These are phyloP conservation scores for Galleria mellonella DNA, from an alignment of 1,140 invertebrate species.

Conservation along the genomic window DNA sequence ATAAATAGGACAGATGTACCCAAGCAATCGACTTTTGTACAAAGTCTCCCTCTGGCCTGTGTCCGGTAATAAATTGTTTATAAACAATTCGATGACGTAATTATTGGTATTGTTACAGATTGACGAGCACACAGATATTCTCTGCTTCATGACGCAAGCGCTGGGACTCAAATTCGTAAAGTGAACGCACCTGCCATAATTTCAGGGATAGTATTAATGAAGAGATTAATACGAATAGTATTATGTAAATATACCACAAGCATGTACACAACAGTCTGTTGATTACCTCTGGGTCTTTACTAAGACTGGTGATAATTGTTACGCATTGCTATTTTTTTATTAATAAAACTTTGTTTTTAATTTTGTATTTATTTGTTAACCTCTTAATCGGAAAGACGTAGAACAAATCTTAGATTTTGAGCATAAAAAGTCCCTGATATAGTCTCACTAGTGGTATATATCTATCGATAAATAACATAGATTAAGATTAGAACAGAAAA, in stretches of 20 bases:
- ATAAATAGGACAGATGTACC: too few species aligned
- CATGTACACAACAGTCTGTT: constrained; percentile 42
- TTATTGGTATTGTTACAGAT: constrained; percentile 79
- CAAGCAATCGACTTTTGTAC: too few species aligned
- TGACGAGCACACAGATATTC: constrained; percentile 90
- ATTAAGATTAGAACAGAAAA: too few species aligned
- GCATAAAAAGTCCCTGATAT: too few species aligned
- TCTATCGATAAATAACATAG: too few species aligned
- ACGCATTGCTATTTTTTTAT: constrained; percentile 65
- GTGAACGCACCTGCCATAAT: constrained; percentile 41
- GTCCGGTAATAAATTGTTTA: too few species aligned
- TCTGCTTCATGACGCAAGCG: constrained; percentile 89
- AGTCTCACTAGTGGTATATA: too few species aligned
- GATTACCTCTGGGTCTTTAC: constrained; percentile 52
- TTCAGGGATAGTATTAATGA: constrained; percentile 31
- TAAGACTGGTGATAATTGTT: constrained; percentile 65
- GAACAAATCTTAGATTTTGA: too few species aligned
- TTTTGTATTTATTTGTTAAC: constrained; percentile 19
- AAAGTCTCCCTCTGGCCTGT: too few species aligned
- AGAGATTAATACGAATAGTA: constrained; percentile 38
- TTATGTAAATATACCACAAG: constrained; percentile 59
- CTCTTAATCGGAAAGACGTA: too few species aligned
- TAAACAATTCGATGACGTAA: too few species aligned
- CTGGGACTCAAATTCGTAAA: constrained; percentile 81
- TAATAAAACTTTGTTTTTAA: constrained; percentile 66